Evolutionary conservation across 2,113 vertebrate species (phyloP).

Genomic region (Kryptolebias marmoratus): DNA sequence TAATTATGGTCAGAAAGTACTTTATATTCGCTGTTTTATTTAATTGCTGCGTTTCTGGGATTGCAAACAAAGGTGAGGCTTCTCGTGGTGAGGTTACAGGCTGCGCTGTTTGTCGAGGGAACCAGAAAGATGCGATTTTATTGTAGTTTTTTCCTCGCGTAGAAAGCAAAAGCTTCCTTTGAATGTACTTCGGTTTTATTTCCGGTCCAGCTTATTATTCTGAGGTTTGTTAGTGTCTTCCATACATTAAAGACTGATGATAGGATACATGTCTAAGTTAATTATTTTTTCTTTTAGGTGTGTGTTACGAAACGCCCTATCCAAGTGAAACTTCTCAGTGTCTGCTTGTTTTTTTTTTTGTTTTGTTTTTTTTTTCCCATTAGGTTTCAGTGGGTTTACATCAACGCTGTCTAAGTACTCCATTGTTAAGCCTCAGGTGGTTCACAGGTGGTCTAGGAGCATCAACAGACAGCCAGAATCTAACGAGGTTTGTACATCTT

Average conservation of each 20-base stretch:
- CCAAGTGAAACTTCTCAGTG: neutral
- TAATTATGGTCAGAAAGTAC: slow-evolving; percentile 33
- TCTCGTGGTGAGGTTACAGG: too few relatives aligned
- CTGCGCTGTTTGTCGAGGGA: neutral
- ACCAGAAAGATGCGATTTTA: neutral
- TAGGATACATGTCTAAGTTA: neutral
- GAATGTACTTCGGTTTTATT: neutral
- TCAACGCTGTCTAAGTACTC: slow-evolving; percentile 61
- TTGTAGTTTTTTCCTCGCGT: too few relatives aligned
- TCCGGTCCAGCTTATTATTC: neutral
- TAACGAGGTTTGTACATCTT: slow-evolving; percentile 43
- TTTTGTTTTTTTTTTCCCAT: slow-evolving; percentile 35
- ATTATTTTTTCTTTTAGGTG: neutral
- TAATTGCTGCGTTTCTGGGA: slow-evolving; percentile 18
- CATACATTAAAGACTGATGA: neutral
- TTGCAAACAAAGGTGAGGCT: slow-evolving; percentile 59
- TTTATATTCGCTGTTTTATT: slow-evolving; percentile 5
- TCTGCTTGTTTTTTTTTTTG: neutral
- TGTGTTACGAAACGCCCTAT: neutral
- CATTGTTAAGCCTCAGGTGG: slow-evolving; percentile 69
- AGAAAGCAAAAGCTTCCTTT: neutral
- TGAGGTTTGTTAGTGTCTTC: neutral
- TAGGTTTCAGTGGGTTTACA: slow-evolving; percentile 14
- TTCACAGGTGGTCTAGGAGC: slow-evolving; percentile 61
- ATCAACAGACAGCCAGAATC: slow-evolving; percentile 5